A percentile compares a stretch with the other conserved stretches of the same genome.
Evolutionary conservation across 2,113 vertebrate genomes (phyloP).

Genomic region (Rhinoptilus africanus): DNA sequence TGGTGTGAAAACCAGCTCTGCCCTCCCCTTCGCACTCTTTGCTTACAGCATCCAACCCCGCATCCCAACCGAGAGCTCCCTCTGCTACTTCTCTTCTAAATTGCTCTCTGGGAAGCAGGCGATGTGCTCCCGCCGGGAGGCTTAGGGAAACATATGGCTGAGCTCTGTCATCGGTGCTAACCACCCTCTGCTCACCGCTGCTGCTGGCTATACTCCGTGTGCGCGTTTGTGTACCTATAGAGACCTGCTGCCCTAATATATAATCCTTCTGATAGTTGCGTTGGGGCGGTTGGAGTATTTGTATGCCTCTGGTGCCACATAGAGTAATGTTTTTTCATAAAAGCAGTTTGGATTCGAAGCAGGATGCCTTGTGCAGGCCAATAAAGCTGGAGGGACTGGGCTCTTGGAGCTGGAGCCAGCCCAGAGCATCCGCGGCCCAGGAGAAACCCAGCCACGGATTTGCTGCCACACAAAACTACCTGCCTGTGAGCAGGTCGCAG

Average conservation of each 20-base stretch:
- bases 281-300: background rate
- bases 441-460: background rate
- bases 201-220: rapidly evolving
- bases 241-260: rapidly evolving
- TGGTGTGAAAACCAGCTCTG: background rate
- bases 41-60: background rate
- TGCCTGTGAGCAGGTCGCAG: background rate
- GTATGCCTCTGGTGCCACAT: background rate
- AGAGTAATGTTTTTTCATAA: background rate
- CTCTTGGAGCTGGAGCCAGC: background rate
- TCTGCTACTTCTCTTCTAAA: background rate
- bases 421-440: rapidly evolving
- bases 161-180: background rate
- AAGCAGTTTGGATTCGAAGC: background rate
- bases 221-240: rapidly evolving
- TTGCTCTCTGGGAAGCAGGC: rapidly evolving
- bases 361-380: background rate
- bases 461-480: background rate
- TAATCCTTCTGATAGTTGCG: background rate
- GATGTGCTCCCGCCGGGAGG: background rate
- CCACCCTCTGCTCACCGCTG: background rate
- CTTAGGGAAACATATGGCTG: background rate
- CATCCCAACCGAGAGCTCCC: background rate
- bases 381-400: background rate
- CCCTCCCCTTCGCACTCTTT: background rate